Base-by-base conservation (phyloP, 92 coral and sea anemone genomes). In the Zoanthus gigantus region DNA sequence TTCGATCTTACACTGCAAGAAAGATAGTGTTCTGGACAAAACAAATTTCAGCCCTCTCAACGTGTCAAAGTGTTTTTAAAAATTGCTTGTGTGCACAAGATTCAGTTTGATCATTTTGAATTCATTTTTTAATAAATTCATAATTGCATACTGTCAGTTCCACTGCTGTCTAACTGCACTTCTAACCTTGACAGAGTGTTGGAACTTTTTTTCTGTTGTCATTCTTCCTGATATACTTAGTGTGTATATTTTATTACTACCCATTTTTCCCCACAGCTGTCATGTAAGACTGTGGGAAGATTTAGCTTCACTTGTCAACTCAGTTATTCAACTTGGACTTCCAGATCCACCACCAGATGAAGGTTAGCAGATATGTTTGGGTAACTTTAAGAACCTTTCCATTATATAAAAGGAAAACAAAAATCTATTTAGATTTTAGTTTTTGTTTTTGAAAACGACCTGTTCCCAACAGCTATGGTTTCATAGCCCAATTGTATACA, bases 281-380 rank as follows among this genome's bases (percentile, higher is more conserved):
- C 90, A 91, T 28, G 69, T 90, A 53, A 76, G 77, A 58, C 94
- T 95, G 9, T 95, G 98, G 98, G 96, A 95, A 63, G 76, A 92
- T 45, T 92, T 93, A 73, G 90, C 94, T 45, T 94, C 77, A 71
- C 90, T 95, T 72, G 81, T 91, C 32, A 95, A 95, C 88, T 77
- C 93, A n/a, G 11, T 91, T 18, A 83, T 88, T 44, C 92, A 93
- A 54, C 50, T 89, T 56, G 94, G 94, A 46, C 83, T 93, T 30
- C 91, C 94, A 16, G 75, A 93, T 84, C 88, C 90, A 86, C 91
- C 89, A 7, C 89, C 63, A 7, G 87, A 90, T 37, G 90, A 94
- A 31, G 82, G 90, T 89, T 92, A 95, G 93, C 78, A 86, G 72
- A 7, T 63, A 5, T 7, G 1, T 32, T 58, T 16, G 68, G n/a